Conservation (phyloP, 2,888 invertebrate genomes). For the Cacoxenus indagator region DNA sequence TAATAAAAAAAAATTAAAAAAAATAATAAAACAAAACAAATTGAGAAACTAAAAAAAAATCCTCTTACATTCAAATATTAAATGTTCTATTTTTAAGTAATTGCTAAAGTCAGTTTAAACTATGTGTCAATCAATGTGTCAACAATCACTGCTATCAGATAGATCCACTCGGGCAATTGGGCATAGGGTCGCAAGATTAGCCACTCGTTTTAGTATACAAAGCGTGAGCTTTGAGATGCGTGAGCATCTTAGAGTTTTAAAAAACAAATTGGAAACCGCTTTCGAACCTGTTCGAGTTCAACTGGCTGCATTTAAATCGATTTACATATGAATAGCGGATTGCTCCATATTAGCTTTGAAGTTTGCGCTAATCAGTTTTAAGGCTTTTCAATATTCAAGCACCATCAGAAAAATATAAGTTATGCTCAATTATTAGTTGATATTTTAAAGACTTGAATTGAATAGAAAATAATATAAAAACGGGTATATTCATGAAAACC, state of each 20-base stretch:
- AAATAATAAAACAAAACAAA: too few species aligned
- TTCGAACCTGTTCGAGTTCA: background rate
- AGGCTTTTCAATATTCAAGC: constrained; percentile 13
- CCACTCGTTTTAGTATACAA: background rate
- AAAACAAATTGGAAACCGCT: background rate
- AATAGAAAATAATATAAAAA: background rate
- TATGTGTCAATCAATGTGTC: too few species aligned
- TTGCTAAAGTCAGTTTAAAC: too few species aligned
- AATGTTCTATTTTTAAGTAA: too few species aligned
- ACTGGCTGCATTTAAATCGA: background rate
- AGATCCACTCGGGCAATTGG: too few species aligned
- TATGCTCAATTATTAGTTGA: constrained; percentile 19
- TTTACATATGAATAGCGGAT: constrained; percentile 15
- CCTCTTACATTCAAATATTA: too few species aligned
- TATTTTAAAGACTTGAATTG: background rate
- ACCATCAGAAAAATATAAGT: constrained; percentile 24
- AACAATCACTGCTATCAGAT: too few species aligned
- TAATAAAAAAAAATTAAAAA: too few species aligned
- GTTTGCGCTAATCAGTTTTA: constrained; percentile 18
- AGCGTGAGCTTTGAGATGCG: background rate
- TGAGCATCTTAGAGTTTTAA: background rate
- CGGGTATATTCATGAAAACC: too few species aligned
- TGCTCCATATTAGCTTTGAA: constrained; percentile 14
- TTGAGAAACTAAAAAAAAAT: too few species aligned
- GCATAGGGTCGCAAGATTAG: too few species aligned